Base-by-base conservation (phyloP, 2,888 invertebrate genomes). In the Trilocha varians region DNA sequence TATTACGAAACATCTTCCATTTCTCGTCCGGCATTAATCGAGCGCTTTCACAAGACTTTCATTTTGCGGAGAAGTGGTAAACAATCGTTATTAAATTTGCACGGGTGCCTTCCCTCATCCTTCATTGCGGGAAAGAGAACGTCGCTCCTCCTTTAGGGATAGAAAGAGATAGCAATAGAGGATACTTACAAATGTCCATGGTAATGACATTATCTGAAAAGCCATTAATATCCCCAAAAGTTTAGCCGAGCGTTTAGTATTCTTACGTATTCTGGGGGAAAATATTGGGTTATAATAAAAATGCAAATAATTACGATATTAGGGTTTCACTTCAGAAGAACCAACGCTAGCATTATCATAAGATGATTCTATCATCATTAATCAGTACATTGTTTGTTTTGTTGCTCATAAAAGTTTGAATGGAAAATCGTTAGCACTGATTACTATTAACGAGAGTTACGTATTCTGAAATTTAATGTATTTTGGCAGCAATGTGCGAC, bases 401-500 rank as follows among this genome's bases (percentile, higher is more conserved):
- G n/a, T n/a, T n/a, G n/a, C n/a, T n/a, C n/a, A n/a, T n/a, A n/a
- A n/a, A n/a, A n/a, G n/a, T n/a, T n/a, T n/a, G n/a, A n/a, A n/a
- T n/a, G n/a, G n/a, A n/a, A n/a, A n/a, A n/a, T n/a, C n/a, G n/a
- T n/a, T n/a, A n/a, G n/a, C n/a, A n/a, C n/a, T n/a, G n/a, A n/a
- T n/a, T n/a, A n/a, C n/a, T n/a, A n/a, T n/a, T n/a, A n/a, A n/a
- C n/a, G n/a, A n/a, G n/a, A n/a, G n/a, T n/a, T n/a, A n/a, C n/a
- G n/a, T 18, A 25, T 25, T 3, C 11, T 25, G 25, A 25, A 25
- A 25, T 25, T 2, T 25, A 6, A 9, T 25, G 6, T 25, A 25
- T 50, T 89, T 92, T 91, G 79, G 78, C 86, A 93, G 96, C 94
- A 75, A 79, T 93, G 47, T 96, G 96, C 74, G 88, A 91, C 57